Evolutionary conservation across 2,797 vertebrate genomes (phyloP), one percentile per base, ranked within the genome.

Genomic region (Otolemur crassicaudatus): DNA sequence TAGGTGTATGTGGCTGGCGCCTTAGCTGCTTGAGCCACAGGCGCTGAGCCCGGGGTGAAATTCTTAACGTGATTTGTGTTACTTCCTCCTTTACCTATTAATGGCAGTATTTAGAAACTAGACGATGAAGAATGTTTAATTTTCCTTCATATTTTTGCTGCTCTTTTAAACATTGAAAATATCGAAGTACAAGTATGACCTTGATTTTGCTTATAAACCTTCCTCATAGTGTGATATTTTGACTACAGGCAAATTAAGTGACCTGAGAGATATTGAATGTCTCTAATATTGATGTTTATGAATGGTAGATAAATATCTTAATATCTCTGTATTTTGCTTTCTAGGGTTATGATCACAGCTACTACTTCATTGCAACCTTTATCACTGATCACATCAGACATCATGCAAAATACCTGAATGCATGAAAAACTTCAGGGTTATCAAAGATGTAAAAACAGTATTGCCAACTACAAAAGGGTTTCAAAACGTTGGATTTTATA

Each of bases 271-370:
- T 9, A 69, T 34, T 84, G 88, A 88, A 29, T 84, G 29, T 83
- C 46, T 11, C 29, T 86, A 70, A 40, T 49, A 69, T 40, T 34
- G 3, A 73, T n/a, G 5, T 91, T 87, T 85, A 58, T 82, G 53
- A 91, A 7, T 63, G 40, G 7, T 53, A 19, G 72, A 4, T 73
- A 31, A n/a, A 0, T 0, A 85, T 87, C 67, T 96, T 34, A 91
- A 75, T 31, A 12, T 92, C 70, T 87, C 4, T 86, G 46, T 67
- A 43, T 98, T 91, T 87, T 85, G 76, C 94, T 17, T 97, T 89
- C 86, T 97, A 99, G 99, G 99, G 99, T 80, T 99, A 99, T 0
- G 99, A 99, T 98, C 99, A 99, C 98, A 99, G 99, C 98, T 99
- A 99, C 98, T 99, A 98, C 98, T 99, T 99, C 98, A 99, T 99